phyloP scores from a whole-genome alignment of 2,888 invertebrate species.

The Drosophila kanekoi region DNA sequence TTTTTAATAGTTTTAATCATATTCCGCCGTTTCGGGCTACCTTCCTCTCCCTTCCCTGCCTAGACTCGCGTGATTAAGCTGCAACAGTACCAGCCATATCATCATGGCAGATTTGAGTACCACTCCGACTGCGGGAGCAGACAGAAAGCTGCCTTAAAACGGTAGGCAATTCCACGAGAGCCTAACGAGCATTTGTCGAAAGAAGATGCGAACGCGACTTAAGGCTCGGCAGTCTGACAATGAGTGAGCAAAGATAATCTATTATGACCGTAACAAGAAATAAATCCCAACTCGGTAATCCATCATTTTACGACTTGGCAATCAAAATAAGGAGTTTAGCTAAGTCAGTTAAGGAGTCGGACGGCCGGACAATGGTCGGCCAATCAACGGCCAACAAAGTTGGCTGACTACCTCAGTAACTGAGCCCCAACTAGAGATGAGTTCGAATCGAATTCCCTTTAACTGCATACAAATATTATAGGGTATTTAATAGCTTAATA shows the following conservation, averaged over 20 bases:
- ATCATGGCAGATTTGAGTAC: constrained; percentile 38
- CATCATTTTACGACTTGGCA: constrained; percentile 79
- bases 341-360: constrained; percentile 57
- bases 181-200: constrained; percentile 71
- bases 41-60: background rate
- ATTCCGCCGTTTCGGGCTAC: constrained; percentile 5
- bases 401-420: constrained; percentile 32
- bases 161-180: constrained; percentile 51
- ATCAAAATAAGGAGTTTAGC: constrained; percentile 81
- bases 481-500: too few species aligned
- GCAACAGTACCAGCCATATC: constrained; percentile 38
- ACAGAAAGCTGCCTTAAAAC: constrained; percentile 46
- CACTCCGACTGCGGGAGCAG: background rate
- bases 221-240: constrained; percentile 58
- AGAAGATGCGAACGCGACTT: constrained; percentile 49
- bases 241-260: constrained; percentile 80
- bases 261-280: constrained; percentile 81
- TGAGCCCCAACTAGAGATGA: constrained; percentile 31
- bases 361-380: constrained; percentile 43
- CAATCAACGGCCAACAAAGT: constrained; percentile 68
- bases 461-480: too few species aligned
- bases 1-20: constrained; percentile 48
- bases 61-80: constrained; percentile 52
- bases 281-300: constrained; percentile 80
- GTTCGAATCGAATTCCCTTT: background rate